Evolutionary conservation across 2,888 invertebrate genomes (phyloP).

Genomic region (Synergus itoensis): DNA sequence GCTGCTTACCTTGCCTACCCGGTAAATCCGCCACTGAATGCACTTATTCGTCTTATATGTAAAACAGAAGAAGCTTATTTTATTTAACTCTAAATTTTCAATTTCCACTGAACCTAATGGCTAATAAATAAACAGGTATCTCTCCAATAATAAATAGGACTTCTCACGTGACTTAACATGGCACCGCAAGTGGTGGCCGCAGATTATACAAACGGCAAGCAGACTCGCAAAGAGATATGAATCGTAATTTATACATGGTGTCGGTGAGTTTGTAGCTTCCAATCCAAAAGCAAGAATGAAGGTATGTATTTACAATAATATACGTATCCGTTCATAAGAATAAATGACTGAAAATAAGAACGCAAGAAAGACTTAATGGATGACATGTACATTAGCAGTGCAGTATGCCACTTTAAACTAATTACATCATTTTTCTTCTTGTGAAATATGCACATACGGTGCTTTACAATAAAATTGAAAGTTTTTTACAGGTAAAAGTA

Average conservation of each 20-base stretch:
- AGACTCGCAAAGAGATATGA: conserved; percentile 57
- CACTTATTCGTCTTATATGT: too few relatives aligned
- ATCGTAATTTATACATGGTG: conserved; percentile 61
- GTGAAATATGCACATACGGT: background rate
- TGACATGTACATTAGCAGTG: background rate
- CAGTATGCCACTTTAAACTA: conserved; percentile 4
- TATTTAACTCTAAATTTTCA: conserved; percentile 17
- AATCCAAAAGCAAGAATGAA: conserved; percentile 56
- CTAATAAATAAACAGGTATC: conserved; percentile 7
- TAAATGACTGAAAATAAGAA: conserved; percentile 24
- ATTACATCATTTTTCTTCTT: background rate
- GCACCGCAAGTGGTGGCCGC: conserved; percentile 16
- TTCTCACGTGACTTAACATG: conserved; percentile 31
- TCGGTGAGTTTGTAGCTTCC: conserved; percentile 57
- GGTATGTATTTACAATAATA: conserved; percentile 21
- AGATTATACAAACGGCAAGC: conserved; percentile 49
- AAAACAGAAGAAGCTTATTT: background rate
- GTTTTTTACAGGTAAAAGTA: background rate
- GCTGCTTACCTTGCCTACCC: too few relatives aligned
- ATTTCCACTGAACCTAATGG: background rate
- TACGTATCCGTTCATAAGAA: conserved; percentile 19
- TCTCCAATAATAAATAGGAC: conserved; percentile 39
- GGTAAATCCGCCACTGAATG: too few relatives aligned
- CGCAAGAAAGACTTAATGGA: background rate
- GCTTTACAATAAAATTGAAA: background rate